These are phyloP conservation scores for Clarias fuscus DNA, from an alignment of 2,797 vertebrate genomes.

Conservation along the genomic window DNA sequence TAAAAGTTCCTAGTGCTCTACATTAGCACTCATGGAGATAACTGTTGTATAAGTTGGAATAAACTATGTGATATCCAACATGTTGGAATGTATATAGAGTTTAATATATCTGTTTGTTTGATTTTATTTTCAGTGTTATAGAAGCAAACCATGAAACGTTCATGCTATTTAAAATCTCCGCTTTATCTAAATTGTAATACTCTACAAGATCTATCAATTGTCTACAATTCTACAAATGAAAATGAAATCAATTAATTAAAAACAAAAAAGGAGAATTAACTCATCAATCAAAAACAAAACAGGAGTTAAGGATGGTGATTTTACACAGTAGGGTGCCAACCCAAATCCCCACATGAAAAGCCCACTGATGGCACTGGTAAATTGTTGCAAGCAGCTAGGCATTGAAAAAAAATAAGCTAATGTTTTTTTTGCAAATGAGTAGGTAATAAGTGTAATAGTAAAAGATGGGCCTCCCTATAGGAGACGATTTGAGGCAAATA, in stretches of 20 bases:
- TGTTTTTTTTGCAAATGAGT: conserved; percentile 47
- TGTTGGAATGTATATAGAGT: neutral
- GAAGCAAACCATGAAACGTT: neutral
- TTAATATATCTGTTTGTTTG: neutral
- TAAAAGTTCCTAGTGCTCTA: no score
- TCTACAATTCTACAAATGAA: neutral
- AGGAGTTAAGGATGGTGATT: neutral
- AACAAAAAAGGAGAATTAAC: neutral
- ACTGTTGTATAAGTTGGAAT: neutral
- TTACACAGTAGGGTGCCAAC: neutral
- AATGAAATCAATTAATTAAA: neutral
- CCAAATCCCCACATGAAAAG: conserved; percentile 25
- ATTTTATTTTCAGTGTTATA: neutral
- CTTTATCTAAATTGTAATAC: neutral
- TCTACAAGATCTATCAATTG: no score
- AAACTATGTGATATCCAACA: neutral
- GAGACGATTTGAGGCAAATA: conserved; percentile 46
- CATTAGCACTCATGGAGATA: no score
- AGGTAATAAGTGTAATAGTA: conserved; percentile 47
- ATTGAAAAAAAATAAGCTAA: conserved; percentile 40
- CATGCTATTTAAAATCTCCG: neutral
- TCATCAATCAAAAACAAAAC: neutral
- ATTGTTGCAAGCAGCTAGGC: conserved; percentile 27
- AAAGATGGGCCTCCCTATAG: conserved; percentile 47
- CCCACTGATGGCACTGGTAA: conserved; percentile 10